A percentile compares a stretch with the other conserved stretches of the same genome.
Conservation (phyloP, 2,888 invertebrate genomes). For the Nomada lathburiana region DNA sequence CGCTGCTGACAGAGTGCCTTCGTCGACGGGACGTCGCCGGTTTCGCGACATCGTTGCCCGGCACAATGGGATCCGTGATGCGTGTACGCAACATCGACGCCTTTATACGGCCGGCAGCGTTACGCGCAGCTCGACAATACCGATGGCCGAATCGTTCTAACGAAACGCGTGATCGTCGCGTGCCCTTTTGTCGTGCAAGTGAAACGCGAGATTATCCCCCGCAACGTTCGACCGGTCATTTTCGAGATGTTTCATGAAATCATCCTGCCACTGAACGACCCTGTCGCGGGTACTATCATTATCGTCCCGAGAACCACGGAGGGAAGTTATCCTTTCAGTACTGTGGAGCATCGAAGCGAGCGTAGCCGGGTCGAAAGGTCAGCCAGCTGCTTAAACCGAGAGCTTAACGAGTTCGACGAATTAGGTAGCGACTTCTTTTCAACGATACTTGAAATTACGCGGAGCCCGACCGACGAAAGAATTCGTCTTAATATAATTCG, state of each 20-base stretch:
- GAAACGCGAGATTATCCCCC: too few relatives aligned
- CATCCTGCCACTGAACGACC: not conserved
- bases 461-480: constrained; percentile 14
- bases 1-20: constrained; percentile 31
- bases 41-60: constrained; percentile 22
- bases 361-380: constrained; percentile 41
- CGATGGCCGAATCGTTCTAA: constrained; percentile 10
- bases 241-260: too few relatives aligned
- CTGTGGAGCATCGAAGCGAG: constrained; percentile 1
- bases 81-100: constrained; percentile 45
- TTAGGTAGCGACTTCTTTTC: constrained; percentile 59
- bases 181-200: not conserved
- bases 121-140: constrained; percentile 25
- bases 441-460: constrained; percentile 55
- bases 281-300: not conserved
- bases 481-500: constrained; percentile 63
- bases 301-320: not conserved
- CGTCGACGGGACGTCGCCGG: constrained; percentile 17
- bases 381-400: constrained; percentile 42
- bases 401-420: constrained; percentile 60
- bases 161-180: not conserved
- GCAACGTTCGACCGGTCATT: too few relatives aligned
- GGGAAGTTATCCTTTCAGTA: not conserved
- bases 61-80: constrained; percentile 56
- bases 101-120: constrained; percentile 25